Percentiles rank a stretch among this genome's conserved stretches.
phyloP scores from a whole-genome alignment of 1,140 invertebrate genomes.

The Caenorhabditis brenneri region DNA sequence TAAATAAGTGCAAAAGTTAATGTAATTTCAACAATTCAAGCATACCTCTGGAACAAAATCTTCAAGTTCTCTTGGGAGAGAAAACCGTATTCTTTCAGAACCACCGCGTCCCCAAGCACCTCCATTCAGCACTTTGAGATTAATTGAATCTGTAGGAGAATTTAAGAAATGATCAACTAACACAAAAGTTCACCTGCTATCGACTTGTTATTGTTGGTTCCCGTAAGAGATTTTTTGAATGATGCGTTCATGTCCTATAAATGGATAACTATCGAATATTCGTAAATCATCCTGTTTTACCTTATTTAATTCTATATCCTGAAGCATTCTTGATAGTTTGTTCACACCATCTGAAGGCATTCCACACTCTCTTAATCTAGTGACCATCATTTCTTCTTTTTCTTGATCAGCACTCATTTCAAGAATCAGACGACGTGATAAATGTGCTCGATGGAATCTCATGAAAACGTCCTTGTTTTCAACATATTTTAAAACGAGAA shows the following conservation, averaged over 20 bases:
- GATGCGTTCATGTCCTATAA: constrained; percentile 80
- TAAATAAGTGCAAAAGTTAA: constrained; percentile 87
- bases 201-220: constrained; percentile 64
- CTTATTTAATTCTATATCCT: constrained; percentile 98
- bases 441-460: constrained; percentile 88
- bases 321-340: constrained; percentile 87
- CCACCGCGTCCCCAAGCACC: constrained; percentile 91
- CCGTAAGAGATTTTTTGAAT: constrained; percentile 69
- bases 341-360: constrained; percentile 99
- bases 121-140: constrained; percentile 90
- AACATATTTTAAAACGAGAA: constrained; percentile 96
- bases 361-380: constrained; percentile 76
- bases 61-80: constrained; percentile 12
- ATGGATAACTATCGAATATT: background rate
- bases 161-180: constrained; percentile 20
- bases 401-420: constrained; percentile 97
- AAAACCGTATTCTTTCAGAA: constrained; percentile 32
- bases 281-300: background rate
- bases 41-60: background rate
- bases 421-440: constrained; percentile 90
- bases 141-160: constrained; percentile 72
- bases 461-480: constrained; percentile 99
- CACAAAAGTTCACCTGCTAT: constrained; percentile 43
- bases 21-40: background rate
- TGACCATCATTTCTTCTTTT: constrained; percentile 99